Percentiles rank a stretch among this genome's conserved stretches.
Evolutionary conservation across 2,888 invertebrate genomes (phyloP).

Genomic region (Diarsia rubi): DNA sequence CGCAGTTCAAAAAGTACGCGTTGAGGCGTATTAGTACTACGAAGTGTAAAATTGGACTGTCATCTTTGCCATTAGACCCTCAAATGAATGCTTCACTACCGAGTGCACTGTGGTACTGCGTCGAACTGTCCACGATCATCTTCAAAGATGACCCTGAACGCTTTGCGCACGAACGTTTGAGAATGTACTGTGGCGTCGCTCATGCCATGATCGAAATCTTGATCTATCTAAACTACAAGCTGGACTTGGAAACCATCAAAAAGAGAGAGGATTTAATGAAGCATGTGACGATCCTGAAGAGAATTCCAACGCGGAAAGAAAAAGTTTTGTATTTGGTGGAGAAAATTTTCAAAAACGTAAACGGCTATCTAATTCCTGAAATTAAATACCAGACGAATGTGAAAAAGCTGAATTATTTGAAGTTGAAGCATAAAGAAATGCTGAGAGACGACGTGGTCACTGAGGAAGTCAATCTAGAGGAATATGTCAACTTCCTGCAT

Average conservation of each 20-base stretch:
- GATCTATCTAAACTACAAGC: constrained; percentile 67
- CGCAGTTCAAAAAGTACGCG: constrained; percentile 71
- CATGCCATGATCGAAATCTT: constrained; percentile 73
- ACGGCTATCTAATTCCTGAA: constrained; percentile 71
- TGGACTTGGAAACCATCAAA: constrained; percentile 66
- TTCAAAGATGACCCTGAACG: constrained; percentile 70
- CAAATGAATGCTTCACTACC: constrained; percentile 63
- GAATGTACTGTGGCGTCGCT: constrained; percentile 67
- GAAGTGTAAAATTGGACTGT: constrained; percentile 72
- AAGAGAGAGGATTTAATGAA: constrained; percentile 32
- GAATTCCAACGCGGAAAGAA: constrained; percentile 18
- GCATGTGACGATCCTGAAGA: constrained; percentile 20
- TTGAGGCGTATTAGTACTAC: constrained; percentile 71
- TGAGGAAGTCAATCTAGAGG: constrained; percentile 34
- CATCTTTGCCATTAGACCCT: constrained; percentile 74
- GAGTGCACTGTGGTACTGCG: constrained; percentile 76
- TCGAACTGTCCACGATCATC: constrained; percentile 71
- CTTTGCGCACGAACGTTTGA: constrained; percentile 70
- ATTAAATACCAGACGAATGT: constrained; percentile 66
- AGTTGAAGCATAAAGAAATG: constrained; percentile 34
- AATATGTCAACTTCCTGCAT: constrained; percentile 32
- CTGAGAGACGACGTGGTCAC: constrained; percentile 17
- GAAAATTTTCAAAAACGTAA: constrained; percentile 69
- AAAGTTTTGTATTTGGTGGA: constrained; percentile 45
- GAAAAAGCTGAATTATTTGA: constrained; percentile 69